Evolutionary conservation across 1,140 invertebrate genomes (phyloP).

Genomic region (Capitella teleta): DNA sequence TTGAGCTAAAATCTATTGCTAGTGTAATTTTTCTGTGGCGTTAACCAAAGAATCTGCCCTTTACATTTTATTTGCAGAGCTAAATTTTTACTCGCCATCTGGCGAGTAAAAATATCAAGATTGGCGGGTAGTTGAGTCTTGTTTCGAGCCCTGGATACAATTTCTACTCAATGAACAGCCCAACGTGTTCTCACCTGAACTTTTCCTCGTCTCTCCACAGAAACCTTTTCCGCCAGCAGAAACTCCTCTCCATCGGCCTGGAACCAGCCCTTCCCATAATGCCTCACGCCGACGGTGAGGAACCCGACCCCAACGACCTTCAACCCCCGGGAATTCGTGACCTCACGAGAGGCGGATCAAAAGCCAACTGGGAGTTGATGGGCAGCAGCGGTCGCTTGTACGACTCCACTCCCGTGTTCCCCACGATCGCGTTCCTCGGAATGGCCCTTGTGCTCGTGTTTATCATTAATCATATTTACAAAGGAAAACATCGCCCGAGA

Average conservation of each 20-base stretch:
- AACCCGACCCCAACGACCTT: too few relatives aligned
- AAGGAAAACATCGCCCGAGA: constrained; percentile 3
- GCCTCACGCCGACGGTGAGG: not conserved
- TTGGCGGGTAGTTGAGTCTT: too few relatives aligned
- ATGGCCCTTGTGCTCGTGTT: constrained; percentile 14
- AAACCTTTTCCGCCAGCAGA: constrained; percentile 62
- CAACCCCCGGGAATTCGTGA: constrained; percentile 2
- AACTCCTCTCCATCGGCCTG: constrained; percentile 50
- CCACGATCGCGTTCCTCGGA: constrained; percentile 11
- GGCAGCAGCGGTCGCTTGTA: not conserved
- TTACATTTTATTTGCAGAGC: too few relatives aligned
- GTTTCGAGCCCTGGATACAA: too few relatives aligned
- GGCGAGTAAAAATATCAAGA: too few relatives aligned
- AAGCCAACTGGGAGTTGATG: constrained; percentile 8
- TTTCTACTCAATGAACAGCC: too few relatives aligned
- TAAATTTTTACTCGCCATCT: too few relatives aligned
- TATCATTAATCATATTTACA: constrained; percentile 12
- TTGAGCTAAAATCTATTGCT: too few relatives aligned
- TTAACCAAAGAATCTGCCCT: too few relatives aligned
- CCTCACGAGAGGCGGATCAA: constrained; percentile 2
- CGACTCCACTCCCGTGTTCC: constrained; percentile 9
- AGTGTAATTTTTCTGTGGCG: too few relatives aligned
- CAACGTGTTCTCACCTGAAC: too few relatives aligned
- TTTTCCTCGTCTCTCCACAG: too few relatives aligned
- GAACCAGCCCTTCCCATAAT: constrained; percentile 18